Evolutionary conservation across 2,113 vertebrate genomes (phyloP).

Genomic region (Protobothrops mucrosquamatus): DNA sequence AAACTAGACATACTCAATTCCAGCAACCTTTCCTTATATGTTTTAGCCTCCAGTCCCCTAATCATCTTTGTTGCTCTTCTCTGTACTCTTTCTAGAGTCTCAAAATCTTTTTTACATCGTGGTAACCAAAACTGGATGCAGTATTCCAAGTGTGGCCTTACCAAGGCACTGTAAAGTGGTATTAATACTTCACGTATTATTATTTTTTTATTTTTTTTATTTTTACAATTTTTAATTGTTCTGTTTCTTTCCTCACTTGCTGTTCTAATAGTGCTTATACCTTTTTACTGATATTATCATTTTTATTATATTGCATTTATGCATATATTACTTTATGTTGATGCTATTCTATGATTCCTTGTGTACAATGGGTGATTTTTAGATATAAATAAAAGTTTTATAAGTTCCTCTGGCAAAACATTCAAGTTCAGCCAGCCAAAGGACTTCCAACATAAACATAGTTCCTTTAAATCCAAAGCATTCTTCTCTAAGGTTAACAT

Average conservation of each 20-base stretch:
- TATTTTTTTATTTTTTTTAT: neutral
- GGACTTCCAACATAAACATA: neutral
- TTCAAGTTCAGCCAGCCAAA: neutral
- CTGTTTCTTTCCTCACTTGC: neutral
- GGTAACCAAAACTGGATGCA: too few species aligned
- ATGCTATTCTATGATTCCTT: neutral
- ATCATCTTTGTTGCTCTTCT: too few species aligned
- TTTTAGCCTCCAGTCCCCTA: too few species aligned
- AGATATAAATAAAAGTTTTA: neutral
- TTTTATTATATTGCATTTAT: neutral
- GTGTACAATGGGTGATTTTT: neutral
- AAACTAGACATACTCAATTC: too few species aligned
- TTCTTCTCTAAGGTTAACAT: neutral
- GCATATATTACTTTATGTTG: neutral
- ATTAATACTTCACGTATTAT: too few species aligned
- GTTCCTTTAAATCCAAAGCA: neutral
- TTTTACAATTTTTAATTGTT: neutral
- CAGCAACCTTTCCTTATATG: too few species aligned
- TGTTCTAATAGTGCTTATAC: neutral
- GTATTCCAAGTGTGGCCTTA: too few species aligned
- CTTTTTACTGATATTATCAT: neutral
- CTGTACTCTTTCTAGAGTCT: too few species aligned
- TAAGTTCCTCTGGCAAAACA: neutral
- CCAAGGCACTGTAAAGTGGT: too few species aligned
- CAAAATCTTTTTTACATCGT: too few species aligned